These are phyloP conservation scores for Chrysolina haemoptera DNA, from an alignment of 2,888 invertebrate genomes.

Conservation along the genomic window DNA sequence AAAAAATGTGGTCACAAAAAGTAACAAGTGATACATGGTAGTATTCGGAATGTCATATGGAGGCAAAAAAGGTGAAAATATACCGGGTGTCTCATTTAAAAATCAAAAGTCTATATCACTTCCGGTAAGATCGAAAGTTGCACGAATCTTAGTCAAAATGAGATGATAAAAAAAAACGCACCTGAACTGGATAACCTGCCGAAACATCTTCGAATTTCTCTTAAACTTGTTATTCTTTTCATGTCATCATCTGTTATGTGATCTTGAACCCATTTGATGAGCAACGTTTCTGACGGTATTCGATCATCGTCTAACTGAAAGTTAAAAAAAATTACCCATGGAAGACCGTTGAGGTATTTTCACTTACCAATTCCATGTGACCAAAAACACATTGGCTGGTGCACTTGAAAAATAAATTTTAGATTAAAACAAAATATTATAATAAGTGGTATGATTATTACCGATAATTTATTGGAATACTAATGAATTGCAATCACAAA, in stretches of 20 bases:
- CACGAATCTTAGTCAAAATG: no score
- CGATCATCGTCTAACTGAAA: slow-evolving; percentile 67
- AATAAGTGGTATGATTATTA: no score
- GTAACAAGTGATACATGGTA: no score
- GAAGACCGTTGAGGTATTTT: background rate
- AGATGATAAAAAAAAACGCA: slow-evolving; percentile 49
- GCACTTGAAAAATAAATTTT: slow-evolving; percentile 60
- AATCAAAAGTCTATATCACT: no score
- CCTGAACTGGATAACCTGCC: slow-evolving; percentile 65
- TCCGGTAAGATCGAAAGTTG: no score
- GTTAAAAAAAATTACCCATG: slow-evolving; percentile 11
- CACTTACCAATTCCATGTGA: slow-evolving; percentile 65
- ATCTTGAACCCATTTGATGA: slow-evolving; percentile 67
- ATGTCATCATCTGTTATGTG: slow-evolving; percentile 62
- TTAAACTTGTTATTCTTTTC: slow-evolving; percentile 62
- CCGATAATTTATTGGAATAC: no score
- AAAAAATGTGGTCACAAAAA: no score
- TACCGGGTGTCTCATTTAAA: no score
- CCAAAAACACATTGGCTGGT: slow-evolving; percentile 67
- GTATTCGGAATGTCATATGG: no score
- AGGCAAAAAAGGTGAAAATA: no score
- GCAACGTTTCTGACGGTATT: slow-evolving; percentile 66
- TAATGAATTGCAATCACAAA: no score
- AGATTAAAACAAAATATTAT: background rate
- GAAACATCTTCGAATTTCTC: slow-evolving; percentile 66